Percentiles rank a stretch among this genome's conserved stretches.
Evolutionary conservation across 2,888 invertebrate species (phyloP).

Genomic region (Callimorpha dominula): DNA sequence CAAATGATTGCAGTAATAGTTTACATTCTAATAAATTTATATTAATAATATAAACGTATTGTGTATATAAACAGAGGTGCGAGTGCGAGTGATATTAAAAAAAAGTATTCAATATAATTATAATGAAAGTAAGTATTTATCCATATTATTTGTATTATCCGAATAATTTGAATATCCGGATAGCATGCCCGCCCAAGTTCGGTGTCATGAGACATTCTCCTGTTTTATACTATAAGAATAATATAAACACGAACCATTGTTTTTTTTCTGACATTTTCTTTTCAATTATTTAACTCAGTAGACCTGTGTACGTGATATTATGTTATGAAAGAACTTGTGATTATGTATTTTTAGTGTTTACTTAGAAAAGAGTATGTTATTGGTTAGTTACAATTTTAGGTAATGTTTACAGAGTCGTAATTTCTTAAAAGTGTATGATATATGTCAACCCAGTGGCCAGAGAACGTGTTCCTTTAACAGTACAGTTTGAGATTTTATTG

Average conservation of each 20-base stretch:
- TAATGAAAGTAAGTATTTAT: neutral
- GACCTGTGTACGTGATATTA: slow-evolving; percentile 11
- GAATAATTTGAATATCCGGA: neutral
- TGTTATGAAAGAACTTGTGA: slow-evolving; percentile 10
- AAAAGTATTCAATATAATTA: neutral
- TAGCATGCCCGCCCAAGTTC: neutral
- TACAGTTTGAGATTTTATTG: neutral
- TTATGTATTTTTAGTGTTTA: slow-evolving; percentile 22
- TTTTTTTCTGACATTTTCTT: slow-evolving; percentile 4
- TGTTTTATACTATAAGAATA: slow-evolving; percentile 1
- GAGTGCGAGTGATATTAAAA: too few relatives aligned
- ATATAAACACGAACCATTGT: slow-evolving; percentile 4
- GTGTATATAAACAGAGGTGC: too few relatives aligned
- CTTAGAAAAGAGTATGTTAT: slow-evolving; percentile 3
- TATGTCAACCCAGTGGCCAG: neutral
- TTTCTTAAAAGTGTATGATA: slow-evolving; percentile 4
- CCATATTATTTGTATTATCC: neutral
- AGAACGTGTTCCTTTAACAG: neutral
- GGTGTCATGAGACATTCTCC: neutral
- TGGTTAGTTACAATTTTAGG: slow-evolving; percentile 8
- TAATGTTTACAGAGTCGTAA: slow-evolving; percentile 9
- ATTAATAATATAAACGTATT: too few relatives aligned
- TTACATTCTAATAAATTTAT: too few relatives aligned
- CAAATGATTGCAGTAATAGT: too few relatives aligned
- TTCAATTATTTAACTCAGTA: slow-evolving; percentile 12